These are phyloP conservation scores for Maylandia zebra DNA, from an alignment of 2,113 vertebrate genomes.

Conservation along the genomic window DNA sequence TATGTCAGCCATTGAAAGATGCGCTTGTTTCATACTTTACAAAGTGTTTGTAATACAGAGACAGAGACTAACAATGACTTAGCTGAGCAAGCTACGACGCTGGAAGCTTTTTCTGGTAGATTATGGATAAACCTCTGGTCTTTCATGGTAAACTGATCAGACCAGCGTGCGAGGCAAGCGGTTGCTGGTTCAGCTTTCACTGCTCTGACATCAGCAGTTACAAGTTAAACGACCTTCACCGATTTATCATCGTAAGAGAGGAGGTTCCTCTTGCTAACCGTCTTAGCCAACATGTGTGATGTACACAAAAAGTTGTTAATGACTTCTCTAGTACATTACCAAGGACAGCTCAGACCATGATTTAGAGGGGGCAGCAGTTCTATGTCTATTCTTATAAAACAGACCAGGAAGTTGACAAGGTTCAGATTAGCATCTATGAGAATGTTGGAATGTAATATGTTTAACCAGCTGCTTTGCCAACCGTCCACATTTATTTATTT, in stretches of 20 bases:
- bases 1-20: neutral
- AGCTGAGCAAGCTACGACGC: neutral
- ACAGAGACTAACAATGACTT: neutral
- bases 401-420: neutral
- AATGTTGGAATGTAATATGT: neutral
- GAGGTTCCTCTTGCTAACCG: neutral
- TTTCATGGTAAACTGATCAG: neutral
- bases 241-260: neutral
- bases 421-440: neutral
- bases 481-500: neutral
- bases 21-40: neutral
- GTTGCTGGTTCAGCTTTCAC: neutral
- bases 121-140: neutral
- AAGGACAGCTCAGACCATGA: neutral
- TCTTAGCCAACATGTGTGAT: neutral
- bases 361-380: neutral
- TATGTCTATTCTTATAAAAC: neutral
- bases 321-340: neutral
- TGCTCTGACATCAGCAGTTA: neutral
- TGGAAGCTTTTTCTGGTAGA: neutral
- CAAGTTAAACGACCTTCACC: neutral
- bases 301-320: neutral
- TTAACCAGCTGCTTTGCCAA: neutral
- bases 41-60: neutral
- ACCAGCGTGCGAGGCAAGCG: neutral